phyloP scores from a whole-genome alignment of 2,888 invertebrate genomes.

The Morpho helenor region DNA sequence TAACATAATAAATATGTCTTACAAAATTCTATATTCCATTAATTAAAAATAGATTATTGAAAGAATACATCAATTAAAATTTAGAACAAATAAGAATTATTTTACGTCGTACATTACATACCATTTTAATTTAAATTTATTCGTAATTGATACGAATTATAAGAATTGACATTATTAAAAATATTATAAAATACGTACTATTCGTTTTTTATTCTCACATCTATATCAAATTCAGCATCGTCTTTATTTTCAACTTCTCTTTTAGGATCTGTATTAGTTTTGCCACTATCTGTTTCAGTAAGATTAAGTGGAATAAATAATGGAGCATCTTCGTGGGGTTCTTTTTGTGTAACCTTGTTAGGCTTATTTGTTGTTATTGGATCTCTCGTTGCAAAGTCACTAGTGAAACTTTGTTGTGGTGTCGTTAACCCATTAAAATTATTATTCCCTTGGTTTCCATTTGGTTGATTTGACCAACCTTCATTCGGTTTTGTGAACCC shows the following conservation, averaged over 20 bases:
- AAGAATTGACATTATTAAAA: too few relatives aligned
- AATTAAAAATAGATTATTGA: too few relatives aligned
- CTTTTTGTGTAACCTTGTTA: conserved; percentile 29
- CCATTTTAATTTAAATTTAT: too few relatives aligned
- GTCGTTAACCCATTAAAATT: not conserved
- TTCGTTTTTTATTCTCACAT: conserved; percentile 51
- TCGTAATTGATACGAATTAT: not conserved
- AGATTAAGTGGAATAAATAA: conserved; percentile 54
- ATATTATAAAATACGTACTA: conserved; percentile 3
- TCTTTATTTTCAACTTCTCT: conserved; percentile 45
- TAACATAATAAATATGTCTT: too few relatives aligned
- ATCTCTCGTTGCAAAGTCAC: not conserved
- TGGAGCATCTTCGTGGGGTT: conserved; percentile 43
- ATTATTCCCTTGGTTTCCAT: too few relatives aligned
- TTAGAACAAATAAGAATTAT: too few relatives aligned
- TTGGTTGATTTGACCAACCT: too few relatives aligned
- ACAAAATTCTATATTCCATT: too few relatives aligned
- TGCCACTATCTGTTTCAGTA: conserved; percentile 41
- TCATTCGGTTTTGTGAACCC: not conserved
- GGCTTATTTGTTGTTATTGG: not conserved
- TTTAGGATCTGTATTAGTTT: conserved; percentile 48
- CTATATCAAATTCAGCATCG: conserved; percentile 48
- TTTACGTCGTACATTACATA: too few relatives aligned
- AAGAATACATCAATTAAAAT: too few relatives aligned
- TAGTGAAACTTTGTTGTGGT: not conserved